Conservation (phyloP, 92 coral and sea anemone species). For the Meandrina meandrites region DNA sequence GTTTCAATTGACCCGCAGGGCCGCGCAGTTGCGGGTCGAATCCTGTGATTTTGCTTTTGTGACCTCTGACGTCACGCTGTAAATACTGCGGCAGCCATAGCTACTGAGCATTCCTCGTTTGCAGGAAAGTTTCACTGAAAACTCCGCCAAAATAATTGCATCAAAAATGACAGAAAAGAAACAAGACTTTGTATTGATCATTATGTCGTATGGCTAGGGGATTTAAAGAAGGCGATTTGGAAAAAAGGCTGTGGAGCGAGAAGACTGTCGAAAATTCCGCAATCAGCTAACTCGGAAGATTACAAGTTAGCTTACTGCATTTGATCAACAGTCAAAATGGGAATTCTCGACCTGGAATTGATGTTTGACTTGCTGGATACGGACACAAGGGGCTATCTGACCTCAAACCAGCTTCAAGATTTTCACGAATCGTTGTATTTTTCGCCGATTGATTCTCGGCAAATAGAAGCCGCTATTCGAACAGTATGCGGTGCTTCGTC, state of each 20-base stretch:
- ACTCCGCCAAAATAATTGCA: neutral
- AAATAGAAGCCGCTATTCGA: slow-evolving; percentile 82
- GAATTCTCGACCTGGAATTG: slow-evolving; percentile 88
- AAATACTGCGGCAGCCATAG: slow-evolving; percentile 56
- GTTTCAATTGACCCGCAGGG: neutral
- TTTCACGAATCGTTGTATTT: slow-evolving; percentile 82
- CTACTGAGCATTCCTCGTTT: slow-evolving; percentile 36
- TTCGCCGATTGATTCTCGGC: slow-evolving; percentile 75
- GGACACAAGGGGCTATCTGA: slow-evolving; percentile 73
- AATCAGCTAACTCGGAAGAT: neutral
- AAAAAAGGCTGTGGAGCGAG: neutral
- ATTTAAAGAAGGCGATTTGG: neutral
- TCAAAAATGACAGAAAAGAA: neutral
- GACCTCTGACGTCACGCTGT: slow-evolving; percentile 52
- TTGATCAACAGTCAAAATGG: slow-evolving; percentile 67
- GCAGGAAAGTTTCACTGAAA: slow-evolving; percentile 16
- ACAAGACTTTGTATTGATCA: neutral
- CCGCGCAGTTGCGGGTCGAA: slow-evolving; percentile 14
- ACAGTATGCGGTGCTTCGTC: slow-evolving; percentile 82
- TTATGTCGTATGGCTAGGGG: neutral
- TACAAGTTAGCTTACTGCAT: neutral
- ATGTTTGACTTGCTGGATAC: slow-evolving; percentile 96
- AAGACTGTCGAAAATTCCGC: neutral
- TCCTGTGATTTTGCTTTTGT: neutral
- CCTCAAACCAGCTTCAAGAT: slow-evolving; percentile 78